Base-by-base conservation (phyloP, 2,113 vertebrate species). In the Triplophysa tibetana region DNA sequence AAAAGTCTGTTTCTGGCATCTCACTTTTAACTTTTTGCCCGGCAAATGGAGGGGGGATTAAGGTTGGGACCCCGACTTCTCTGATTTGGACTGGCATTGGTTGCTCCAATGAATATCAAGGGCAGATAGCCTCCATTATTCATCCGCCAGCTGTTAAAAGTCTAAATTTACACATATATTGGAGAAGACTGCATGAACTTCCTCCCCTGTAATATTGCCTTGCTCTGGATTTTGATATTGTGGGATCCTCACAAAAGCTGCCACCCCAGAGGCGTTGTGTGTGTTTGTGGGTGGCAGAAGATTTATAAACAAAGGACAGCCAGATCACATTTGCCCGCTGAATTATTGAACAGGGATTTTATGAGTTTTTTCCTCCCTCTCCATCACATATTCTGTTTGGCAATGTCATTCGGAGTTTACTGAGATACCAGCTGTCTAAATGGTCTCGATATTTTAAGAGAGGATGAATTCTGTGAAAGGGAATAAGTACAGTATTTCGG, bases 331-430 rank as follows among this genome's bases (percentile, higher is more conserved):
- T 92, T 92, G 70, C 89, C 64, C 78, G 82, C 85, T 93, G 88
- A 93, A 93, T 93, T 90, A 93, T 93, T 93, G 83, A 93, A 89
- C 72, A 90, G 86, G 82, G 52, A 69, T 87, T 90, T 93, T 91
- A 92, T 93, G 90, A 93, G 79, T 79, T 83, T 86, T 81, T 87
- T 82, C 85, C 80, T 88, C 79, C 85, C 82, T 86, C 67, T 66
- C 78, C 61, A 73, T 73, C 65, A 79, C 61, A 21, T 75, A 70
- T 81, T 82, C 66, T 68, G 65, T 41, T 68, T 82, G 80, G 80
- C 62, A 69, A 76, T 58, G 70, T 77, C 62, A 72, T 80, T 75
- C 79, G 3, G 76, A 81, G 80, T 79, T 84, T 85, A 79, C 80
- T 1, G 52, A 70, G 69, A 54, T 78, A 64, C 70, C 83, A 75